phyloP scores from a whole-genome alignment of 1,140 invertebrate genomes.

The Cephus cinctus region DNA sequence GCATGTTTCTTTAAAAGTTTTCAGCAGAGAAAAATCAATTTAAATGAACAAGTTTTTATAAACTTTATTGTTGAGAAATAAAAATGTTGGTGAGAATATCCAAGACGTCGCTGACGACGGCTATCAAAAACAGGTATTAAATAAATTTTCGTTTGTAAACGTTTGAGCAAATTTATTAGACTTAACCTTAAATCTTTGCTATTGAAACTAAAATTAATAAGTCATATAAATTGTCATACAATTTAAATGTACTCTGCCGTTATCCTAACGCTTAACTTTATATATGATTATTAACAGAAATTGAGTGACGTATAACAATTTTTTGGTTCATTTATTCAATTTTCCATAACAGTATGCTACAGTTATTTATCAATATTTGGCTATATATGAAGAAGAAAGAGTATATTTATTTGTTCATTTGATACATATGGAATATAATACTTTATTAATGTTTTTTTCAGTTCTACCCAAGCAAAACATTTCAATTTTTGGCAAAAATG shows the following conservation, averaged over 20 bases:
- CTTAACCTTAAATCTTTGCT: too few relatives aligned
- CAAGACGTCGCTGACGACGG: slow-evolving; percentile 22
- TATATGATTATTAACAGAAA: not conserved
- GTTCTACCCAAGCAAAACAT: slow-evolving; percentile 18
- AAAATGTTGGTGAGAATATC: slow-evolving; percentile 28
- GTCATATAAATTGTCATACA: too few relatives aligned
- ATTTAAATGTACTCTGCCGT: too few relatives aligned
- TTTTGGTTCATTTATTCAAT: not conserved
- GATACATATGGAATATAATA: too few relatives aligned
- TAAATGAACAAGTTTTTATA: not conserved
- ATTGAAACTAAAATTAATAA: too few relatives aligned
- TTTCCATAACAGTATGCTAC: not conserved
- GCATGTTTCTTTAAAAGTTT: too few relatives aligned
- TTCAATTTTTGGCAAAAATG: slow-evolving; percentile 24
- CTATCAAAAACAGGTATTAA: slow-evolving; percentile 33
- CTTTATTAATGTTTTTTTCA: too few relatives aligned
- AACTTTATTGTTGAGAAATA: not conserved
- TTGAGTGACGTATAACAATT: not conserved
- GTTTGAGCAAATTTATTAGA: not conserved
- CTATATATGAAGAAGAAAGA: too few relatives aligned
- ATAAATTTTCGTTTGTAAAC: slow-evolving; percentile 1
- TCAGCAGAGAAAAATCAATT: too few relatives aligned
- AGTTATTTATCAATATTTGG: too few relatives aligned
- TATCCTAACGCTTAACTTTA: too few relatives aligned
- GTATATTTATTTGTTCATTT: too few relatives aligned